Evolutionary conservation across 2,888 invertebrate genomes (phyloP), one percentile per base, ranked within the genome.

Genomic region (Eilema griseolum): DNA sequence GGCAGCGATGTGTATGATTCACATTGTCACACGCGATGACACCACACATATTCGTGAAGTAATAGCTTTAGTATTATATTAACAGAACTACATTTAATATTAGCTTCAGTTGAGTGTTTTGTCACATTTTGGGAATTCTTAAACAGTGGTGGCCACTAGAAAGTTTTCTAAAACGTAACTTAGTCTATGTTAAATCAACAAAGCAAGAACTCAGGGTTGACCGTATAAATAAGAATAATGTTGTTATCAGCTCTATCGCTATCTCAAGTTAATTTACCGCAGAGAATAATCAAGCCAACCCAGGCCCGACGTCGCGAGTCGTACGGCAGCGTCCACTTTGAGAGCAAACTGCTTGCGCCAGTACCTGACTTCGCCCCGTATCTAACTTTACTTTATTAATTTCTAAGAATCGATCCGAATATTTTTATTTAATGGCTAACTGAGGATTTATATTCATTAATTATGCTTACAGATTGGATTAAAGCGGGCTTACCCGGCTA

Each of bases 401-500:
- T 87, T 85, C 81, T 79, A 84, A 84, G 83, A 84, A 83, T 85
- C 86, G 88, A 86, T 86, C 86, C 86, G 89, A 88, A 89, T 92
- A 77, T 83, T 83, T 83, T 80, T 41, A 73, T 66, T 70, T 72
- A 71, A 84, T 85, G 80, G 79, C 75, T 84, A 83, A 83, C 78
- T 73, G 74, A 80, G 75, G 83, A 89, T 87, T 90, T 78, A 91
- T 80, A 81, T 79, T 86, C 82, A 82, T 81, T 81, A 77, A 81
- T 90, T 88, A 74, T 84, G 88, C 81, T 95, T 95, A 76, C 95
- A 95, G 95, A 89, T 95, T 87, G 91, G 90, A 89, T 92, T 95
- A 90, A 95, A 93, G 87, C 93, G 93, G 95, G 92, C 90, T 84
- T 90, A 91, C 88, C 92, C 90, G 93, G 87, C 95, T 95, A 96